Evolutionary conservation across 1,140 invertebrate species (phyloP), one percentile per base, ranked within the genome.

Genomic region (Hyphantria cunea): DNA sequence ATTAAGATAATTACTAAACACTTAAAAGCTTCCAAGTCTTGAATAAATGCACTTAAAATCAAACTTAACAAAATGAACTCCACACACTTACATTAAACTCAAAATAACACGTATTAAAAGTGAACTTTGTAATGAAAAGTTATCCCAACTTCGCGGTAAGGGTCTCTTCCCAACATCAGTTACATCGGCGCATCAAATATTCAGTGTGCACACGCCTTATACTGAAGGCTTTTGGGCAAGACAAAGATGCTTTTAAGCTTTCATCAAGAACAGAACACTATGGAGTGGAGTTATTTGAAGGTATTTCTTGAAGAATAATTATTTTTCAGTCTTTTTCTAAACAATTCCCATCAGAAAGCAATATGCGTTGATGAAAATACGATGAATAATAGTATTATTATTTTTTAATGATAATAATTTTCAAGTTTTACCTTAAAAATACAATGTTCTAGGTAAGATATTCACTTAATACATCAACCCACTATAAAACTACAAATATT

Each of bases 161-260:
- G 13, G 62, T 13, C 6, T n/a, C 6, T 44, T 13, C 41, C 9
- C 41, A 44, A 55, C 61, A 66, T 62, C 66, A 61, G 64, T 60
- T 74, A 49, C 54, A 59, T 48, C 41, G 52, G 14, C 61, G 63
- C 62, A 72, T 82, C 66, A 82, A 84, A 81, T 84, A 84, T 84
- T 79, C 82, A 84, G 66, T 72, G 73, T 83, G 74, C 67, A 78
- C 76, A 63, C 66, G 72, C 73, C 72, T 78, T 81, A 76, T 70
- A 70, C 66, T 67, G 61, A 66, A 71, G 61, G 68, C 68, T 71
- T 66, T 70, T 70, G 68, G 55, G 68, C 65, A 83, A 81, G 82
- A 84, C 82, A 84, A 84, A 84, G 82, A 84, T 82, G 82, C 82
- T 84, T 82, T 84, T 82, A 84, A 84, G 78, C 72, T 80, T 74